Base-by-base conservation (phyloP, 2,113 vertebrate species). In the Neolamprologus falcicula region DNA sequence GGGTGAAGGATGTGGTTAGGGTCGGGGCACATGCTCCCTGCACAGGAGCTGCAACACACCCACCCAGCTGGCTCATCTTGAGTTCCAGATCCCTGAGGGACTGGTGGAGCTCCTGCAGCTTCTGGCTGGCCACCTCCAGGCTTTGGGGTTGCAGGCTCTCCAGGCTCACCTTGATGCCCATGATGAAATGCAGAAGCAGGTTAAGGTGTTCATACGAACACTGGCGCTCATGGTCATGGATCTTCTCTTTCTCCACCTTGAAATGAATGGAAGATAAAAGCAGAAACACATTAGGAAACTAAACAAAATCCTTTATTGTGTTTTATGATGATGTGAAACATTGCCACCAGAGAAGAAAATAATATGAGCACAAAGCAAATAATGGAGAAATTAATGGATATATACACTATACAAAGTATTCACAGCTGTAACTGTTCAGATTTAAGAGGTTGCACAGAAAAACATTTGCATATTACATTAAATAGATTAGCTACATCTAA, bases 181-280 rank as follows among this genome's bases (percentile, higher is more conserved):
- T 97, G 89, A 97, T 97, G 91, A 96, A 97, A 76, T 97, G 97
- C 93, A 98, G 96, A 2, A 99, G 95, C 93, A 99, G 93, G 91
- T 97, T 97, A 84, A 99, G 96, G 93, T 99, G 99, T 28, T 99
- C 98, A 0, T 95, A 96, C 3, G 98, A 96, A 85, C 93, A 96
- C 79, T 95, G 97, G 1, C 93, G 96, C 95, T 99, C 99, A 0
- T 99, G 98, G 21, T 98, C 98, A 2, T 92, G 94, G 37, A 96
- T 97, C 86, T 96, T 97, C 94, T 98, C 98, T 2, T 97, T 97
- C 84, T 99, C 98, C 92, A 98, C 97, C 98, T 99, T 86, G 12
- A 45, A 42, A 31, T 13, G 35, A 79, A 89, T 54, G 35, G 81
- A 31, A 71, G 9, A 83, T 9, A 21, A 26, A 78, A 86, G 40